Base-by-base conservation (phyloP, 2,888 invertebrate genomes). In the Sicus ferrugineus region DNA sequence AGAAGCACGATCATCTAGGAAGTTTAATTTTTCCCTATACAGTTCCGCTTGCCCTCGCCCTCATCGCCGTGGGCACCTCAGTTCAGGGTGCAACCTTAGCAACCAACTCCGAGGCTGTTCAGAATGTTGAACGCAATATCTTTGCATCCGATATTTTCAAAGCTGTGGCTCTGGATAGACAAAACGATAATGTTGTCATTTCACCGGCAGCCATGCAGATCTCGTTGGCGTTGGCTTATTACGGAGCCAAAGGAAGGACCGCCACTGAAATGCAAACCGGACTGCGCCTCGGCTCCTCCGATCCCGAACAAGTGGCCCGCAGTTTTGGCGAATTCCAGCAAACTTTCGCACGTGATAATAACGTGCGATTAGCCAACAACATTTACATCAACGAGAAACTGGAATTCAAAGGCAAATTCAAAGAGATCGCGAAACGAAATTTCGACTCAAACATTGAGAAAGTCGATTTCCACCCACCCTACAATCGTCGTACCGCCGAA, bases 181-280 rank as follows among this genome's bases (percentile, higher is more conserved):
- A 89, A 3, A 78, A 86, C 7, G 89, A 89, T 28, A 93, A 93
- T 82, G 86, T 93, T 67, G 85, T 93, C 3, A 79, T 93, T 42
- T 93, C 93, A 0, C 93, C 94, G 0, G 86, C 93, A 34, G 92
- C 93, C 11, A 83, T 93, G 70, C 93, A 93, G 83, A 81, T 91
- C 70, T 90, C 92, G 0, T 83, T 94, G 76, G 90, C 90, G 0
- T 87, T 93, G 77, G 86, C 94, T 6, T 90, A 89, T 70, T 92
- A 92, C 81, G 94, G 93, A 0, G 89, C 93, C 0, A 87, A 88
- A 31, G 90, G 90, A 2, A 75, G 83, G 26, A 92, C 92, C 0
- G 88, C 89, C 72, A 81, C 83, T 3, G 90, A 92, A 80, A 86
- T 92, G 28, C 83, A 87, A 58, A 85, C 86, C 3, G 89, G 89